Evolutionary conservation across 2,888 invertebrate genomes (phyloP).

Genomic region (Ormyrus rosae): DNA sequence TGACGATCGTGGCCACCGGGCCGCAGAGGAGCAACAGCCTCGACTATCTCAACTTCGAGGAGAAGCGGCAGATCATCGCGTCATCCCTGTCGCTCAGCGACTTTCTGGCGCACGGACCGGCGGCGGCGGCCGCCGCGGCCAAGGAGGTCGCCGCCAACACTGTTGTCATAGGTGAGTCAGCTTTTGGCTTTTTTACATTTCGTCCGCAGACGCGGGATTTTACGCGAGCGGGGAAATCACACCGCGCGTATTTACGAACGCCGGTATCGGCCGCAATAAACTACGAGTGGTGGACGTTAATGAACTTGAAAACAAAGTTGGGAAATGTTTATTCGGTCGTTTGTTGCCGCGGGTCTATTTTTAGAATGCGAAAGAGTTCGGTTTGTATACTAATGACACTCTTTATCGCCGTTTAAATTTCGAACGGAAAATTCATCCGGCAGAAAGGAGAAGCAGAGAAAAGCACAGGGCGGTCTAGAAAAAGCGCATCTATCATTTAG

Average conservation of each 20-base stretch:
- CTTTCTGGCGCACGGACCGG: constrained; percentile 85
- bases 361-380: too few species aligned
- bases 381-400: too few species aligned
- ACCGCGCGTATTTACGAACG: too few species aligned
- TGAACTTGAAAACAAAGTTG: too few species aligned
- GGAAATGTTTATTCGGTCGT: too few species aligned
- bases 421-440: too few species aligned
- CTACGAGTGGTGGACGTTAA: too few species aligned
- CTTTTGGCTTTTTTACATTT: not conserved
- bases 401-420: too few species aligned
- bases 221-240: too few species aligned
- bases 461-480: not conserved
- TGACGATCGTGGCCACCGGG: constrained; percentile 79
- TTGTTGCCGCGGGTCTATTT: too few species aligned
- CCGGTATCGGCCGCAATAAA: too few species aligned
- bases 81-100: constrained; percentile 91
- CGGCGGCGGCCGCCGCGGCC: constrained; percentile 77
- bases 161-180: constrained; percentile 72
- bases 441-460: not conserved
- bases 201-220: too few species aligned
- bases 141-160: constrained; percentile 77
- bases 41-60: constrained; percentile 94
- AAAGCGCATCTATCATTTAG: constrained; percentile 13
- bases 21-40: constrained; percentile 89
- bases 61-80: constrained; percentile 92